These are phyloP conservation scores for Syngnathoides biaculeatus DNA, from an alignment of 2,113 vertebrate species.

Conservation along the genomic window DNA sequence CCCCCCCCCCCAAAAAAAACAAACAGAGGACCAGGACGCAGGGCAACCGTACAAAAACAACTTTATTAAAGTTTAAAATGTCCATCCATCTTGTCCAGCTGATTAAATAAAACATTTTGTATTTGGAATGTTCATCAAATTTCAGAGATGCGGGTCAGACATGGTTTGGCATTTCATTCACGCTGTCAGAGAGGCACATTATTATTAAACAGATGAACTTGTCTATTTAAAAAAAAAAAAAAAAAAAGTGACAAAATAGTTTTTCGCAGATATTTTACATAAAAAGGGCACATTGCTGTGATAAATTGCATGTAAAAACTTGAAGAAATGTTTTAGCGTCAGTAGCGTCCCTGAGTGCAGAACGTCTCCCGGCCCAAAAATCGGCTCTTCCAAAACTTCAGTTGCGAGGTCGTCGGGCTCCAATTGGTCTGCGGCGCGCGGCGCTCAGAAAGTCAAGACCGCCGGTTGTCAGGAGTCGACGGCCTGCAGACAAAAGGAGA, in stretches of 20 bases:
- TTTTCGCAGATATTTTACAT: not conserved
- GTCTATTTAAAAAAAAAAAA: not conserved
- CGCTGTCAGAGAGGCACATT: no score
- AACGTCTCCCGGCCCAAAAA: not conserved
- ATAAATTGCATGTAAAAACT: not conserved
- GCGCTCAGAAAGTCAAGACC: no score
- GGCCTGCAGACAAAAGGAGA: conserved; percentile 1
- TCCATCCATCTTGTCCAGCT: not conserved
- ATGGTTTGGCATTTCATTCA: not conserved
- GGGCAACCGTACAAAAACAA: not conserved
- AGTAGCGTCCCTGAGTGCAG: not conserved
- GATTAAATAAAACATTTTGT: not conserved
- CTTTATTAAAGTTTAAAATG: not conserved
- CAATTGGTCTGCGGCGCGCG: not conserved
- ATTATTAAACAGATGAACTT: not conserved
- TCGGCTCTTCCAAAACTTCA: not conserved
- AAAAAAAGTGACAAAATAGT: not conserved
- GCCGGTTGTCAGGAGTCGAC: not conserved
- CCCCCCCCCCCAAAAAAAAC: no score
- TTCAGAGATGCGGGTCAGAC: not conserved
- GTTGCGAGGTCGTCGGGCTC: not conserved
- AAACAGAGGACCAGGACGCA: not conserved
- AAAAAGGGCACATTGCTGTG: not conserved
- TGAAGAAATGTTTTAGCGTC: not conserved
- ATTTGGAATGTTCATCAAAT: not conserved